phyloP scores from a whole-genome alignment of 2,113 vertebrate genomes.

The Hydrochoerus hydrochaeris region DNA sequence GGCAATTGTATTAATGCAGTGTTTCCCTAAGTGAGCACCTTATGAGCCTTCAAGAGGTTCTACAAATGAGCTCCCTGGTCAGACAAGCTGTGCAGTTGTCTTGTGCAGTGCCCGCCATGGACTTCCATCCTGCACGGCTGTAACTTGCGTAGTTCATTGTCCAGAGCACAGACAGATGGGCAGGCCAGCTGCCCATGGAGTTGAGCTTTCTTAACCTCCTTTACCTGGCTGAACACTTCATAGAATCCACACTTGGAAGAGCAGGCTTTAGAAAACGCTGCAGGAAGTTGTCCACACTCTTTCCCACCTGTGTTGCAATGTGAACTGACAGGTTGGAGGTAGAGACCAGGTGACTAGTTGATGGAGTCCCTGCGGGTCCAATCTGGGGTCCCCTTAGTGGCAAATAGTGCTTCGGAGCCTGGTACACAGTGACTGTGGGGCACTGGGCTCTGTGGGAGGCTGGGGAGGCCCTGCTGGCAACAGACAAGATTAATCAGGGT shows the following conservation, averaged over 20 bases:
- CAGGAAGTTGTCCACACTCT: neutral
- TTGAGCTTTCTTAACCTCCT: neutral
- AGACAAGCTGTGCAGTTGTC: accelerated
- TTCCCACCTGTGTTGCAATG: neutral
- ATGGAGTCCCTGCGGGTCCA: slow-evolving; percentile 66
- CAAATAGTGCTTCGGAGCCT: slow-evolving; percentile 91
- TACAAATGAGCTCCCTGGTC: accelerated
- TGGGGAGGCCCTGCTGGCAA: slow-evolving; percentile 92
- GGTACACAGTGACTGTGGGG: slow-evolving; percentile 88
- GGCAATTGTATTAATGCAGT: neutral
- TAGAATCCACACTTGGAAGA: neutral
- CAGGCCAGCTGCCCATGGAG: accelerated
- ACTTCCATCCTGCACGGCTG: neutral
- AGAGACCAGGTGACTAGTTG: neutral
- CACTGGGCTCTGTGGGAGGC: slow-evolving; percentile 91
- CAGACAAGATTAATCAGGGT: slow-evolving; percentile 94
- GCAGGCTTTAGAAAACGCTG: neutral
- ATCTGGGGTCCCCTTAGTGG: slow-evolving; percentile 84
- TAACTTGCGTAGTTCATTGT: accelerated
- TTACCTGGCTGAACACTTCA: neutral
- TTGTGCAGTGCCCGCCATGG: neutral
- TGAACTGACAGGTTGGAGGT: slow-evolving; percentile 42
- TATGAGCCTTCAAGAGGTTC: neutral
- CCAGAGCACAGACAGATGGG: accelerated
- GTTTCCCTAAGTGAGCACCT: slow-evolving; percentile 22